phyloP scores from a whole-genome alignment of 2,797 vertebrate species.

The Crenichthys baileyi region DNA sequence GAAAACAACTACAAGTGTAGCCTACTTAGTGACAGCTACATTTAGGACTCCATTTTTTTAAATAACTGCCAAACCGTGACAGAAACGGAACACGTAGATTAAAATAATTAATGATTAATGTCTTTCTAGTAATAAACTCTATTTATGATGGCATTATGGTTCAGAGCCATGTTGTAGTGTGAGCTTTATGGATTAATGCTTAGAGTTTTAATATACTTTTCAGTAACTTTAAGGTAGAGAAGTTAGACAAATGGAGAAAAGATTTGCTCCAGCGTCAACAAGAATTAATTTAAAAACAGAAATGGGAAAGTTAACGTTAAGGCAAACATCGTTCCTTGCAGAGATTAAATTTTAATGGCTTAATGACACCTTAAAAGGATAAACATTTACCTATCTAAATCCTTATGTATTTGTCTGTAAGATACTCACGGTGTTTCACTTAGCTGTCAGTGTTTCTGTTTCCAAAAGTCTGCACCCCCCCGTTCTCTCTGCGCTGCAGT shows the following conservation, averaged over 20 bases:
- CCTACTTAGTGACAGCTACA: not conserved
- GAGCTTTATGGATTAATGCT: not conserved
- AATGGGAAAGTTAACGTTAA: not conserved
- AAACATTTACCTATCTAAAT: not conserved
- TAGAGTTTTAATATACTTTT: not conserved
- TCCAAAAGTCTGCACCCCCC: too few species aligned
- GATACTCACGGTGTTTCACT: slow-evolving; percentile 28
- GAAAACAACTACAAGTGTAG: not conserved
- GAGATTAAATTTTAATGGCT: not conserved
- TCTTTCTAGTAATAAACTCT: not conserved
- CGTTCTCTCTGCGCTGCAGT: not conserved
- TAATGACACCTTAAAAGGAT: not conserved
- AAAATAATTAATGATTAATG: not conserved
- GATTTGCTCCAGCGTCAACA: not conserved
- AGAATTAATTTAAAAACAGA: not conserved
- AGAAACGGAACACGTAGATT: not conserved
- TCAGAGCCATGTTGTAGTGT: not conserved
- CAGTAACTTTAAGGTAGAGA: too few species aligned
- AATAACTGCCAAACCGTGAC: not conserved
- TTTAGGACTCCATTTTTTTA: not conserved
- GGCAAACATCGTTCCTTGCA: not conserved
- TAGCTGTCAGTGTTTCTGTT: not conserved
- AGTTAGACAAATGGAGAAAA: too few species aligned
- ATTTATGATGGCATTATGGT: not conserved
- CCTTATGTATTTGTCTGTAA: not conserved